Percentiles rank a stretch among this genome's conserved stretches.
These are phyloP conservation scores for Harmothoe impar DNA, from an alignment of 2,888 invertebrate genomes.

Conservation along the genomic window DNA sequence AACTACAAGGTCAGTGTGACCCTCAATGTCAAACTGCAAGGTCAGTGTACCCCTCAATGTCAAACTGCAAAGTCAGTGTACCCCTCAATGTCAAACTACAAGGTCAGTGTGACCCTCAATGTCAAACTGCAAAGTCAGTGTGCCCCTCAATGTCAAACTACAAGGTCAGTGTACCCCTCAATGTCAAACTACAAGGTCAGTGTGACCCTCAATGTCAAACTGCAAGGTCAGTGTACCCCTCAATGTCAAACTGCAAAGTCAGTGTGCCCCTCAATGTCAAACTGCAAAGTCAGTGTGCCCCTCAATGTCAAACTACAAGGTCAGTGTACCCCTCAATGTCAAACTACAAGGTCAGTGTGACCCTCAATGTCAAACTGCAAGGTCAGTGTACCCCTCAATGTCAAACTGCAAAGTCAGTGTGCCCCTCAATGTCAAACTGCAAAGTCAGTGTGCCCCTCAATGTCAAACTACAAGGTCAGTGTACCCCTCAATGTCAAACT, in stretches of 20 bases:
- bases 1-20: too few relatives aligned
- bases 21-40: background rate
- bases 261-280: too few relatives aligned
- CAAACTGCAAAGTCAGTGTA: constrained; percentile 31
- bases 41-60: constrained; percentile 72
- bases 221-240: constrained; percentile 35
- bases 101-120: too few relatives aligned
- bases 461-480: constrained; percentile 47
- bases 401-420: too few relatives aligned
- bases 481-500: background rate
- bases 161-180: constrained; percentile 38
- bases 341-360: constrained; percentile 63
- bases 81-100: background rate
- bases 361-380: constrained; percentile 69
- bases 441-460: constrained; percentile 75
- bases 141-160: constrained; percentile 71
- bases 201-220: constrained; percentile 71
- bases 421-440: too few relatives aligned
- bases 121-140: too few relatives aligned
- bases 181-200: too few relatives aligned
- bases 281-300: too few relatives aligned
- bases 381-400: constrained; percentile 40
- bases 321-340: background rate
- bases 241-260: too few relatives aligned
- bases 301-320: constrained; percentile 69